These are phyloP conservation scores for Liodrosophila aerea DNA, from an alignment of 2,888 invertebrate genomes.

Conservation along the genomic window DNA sequence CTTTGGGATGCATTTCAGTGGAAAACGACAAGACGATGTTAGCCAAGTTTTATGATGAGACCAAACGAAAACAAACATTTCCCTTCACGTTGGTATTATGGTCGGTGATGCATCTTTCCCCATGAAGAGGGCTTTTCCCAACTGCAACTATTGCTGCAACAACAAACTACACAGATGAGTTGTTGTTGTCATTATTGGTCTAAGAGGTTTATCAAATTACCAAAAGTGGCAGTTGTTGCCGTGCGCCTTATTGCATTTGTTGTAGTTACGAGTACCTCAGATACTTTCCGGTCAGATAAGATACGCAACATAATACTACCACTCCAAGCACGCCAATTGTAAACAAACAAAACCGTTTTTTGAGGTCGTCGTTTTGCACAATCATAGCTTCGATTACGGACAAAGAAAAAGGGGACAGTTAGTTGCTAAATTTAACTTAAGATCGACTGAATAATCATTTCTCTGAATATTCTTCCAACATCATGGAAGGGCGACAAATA, in stretches of 20 bases:
- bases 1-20: slow-evolving; percentile 61
- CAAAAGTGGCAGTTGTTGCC: slow-evolving; percentile 24
- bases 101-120: slow-evolving; percentile 21
- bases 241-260: slow-evolving; percentile 46
- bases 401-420: slow-evolving; percentile 13
- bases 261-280: slow-evolving; percentile 25
- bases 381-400: slow-evolving; percentile 33
- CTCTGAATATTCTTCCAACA: not conserved
- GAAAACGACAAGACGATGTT: slow-evolving; percentile 47
- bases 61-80: slow-evolving; percentile 52
- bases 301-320: too few species aligned
- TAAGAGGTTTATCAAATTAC: slow-evolving; percentile 53
- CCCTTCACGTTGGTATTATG: slow-evolving; percentile 31
- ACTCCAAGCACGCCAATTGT: too few species aligned
- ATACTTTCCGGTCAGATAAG: slow-evolving; percentile 60
- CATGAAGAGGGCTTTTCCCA: slow-evolving; percentile 52
- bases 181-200: too few species aligned
- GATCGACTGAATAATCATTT: not conserved
- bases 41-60: slow-evolving; percentile 48
- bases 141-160: too few species aligned
- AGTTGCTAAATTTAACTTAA: slow-evolving; percentile 4
- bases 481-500: too few species aligned
- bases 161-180: too few species aligned
- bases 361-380: slow-evolving; percentile 60
- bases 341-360: slow-evolving; percentile 56